phyloP scores from a whole-genome alignment of 2,888 invertebrate genomes.

The Notocelia uddmanniana region DNA sequence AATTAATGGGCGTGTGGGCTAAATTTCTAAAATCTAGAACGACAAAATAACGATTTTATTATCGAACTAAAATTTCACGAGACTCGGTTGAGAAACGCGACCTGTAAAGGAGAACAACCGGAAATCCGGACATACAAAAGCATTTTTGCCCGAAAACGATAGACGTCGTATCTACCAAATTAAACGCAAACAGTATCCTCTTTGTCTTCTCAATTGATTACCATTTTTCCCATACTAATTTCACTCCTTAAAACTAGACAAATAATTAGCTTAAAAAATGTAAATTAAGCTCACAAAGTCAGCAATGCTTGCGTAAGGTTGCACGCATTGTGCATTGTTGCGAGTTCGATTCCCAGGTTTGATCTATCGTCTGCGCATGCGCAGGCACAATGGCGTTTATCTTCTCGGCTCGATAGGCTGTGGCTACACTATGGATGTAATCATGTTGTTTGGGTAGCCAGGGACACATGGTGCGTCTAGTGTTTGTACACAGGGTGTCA shows the following conservation, averaged over 20 bases:
- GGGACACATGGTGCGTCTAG: conserved; percentile 1
- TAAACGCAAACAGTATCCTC: background rate
- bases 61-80: too few species aligned
- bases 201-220: background rate
- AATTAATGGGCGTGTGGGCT: too few species aligned
- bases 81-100: too few species aligned
- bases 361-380: conserved; percentile 54
- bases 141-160: too few species aligned
- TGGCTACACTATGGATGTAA: conserved; percentile 37
- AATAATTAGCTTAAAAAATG: conserved; percentile 35
- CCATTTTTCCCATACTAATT: conserved; percentile 13
- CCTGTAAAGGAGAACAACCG: too few species aligned
- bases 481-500: too few species aligned
- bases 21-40: too few species aligned
- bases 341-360: conserved; percentile 64
- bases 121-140: too few species aligned
- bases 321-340: conserved; percentile 65
- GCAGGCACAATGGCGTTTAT: conserved; percentile 58
- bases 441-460: conserved; percentile 22
- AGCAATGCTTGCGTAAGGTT: conserved; percentile 52
- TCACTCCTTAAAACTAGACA: conserved; percentile 24
- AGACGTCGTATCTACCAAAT: too few species aligned
- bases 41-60: too few species aligned
- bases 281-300: conserved; percentile 37
- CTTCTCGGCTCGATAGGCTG: conserved; percentile 55